Base-by-base conservation (phyloP, 2,797 vertebrate species). In the Xenops minutus region DNA sequence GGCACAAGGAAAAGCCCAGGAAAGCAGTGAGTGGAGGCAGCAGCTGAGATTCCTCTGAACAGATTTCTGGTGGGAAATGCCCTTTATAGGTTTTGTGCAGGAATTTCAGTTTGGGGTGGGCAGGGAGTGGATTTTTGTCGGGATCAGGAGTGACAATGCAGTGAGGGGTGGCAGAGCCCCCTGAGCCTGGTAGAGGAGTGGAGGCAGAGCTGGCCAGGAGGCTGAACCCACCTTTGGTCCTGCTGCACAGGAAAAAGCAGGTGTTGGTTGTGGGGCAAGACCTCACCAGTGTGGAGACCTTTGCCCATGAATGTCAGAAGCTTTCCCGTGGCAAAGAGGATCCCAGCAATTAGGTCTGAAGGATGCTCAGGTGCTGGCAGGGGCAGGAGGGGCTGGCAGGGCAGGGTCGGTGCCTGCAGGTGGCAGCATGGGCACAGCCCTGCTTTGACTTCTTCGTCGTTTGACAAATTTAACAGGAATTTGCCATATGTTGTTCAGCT, bases 351-450 rank as follows among this genome's bases (percentile, higher is more conserved):
- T 14, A 2, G 6, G 5, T 10, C 8, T 1, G 41, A 5, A 7
- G 16, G 46, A 36, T 55, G 24, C 21, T 29, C 11, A 21, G 48
- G 7, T 26, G 49, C 29, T 32, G 43, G n/a, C 43, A n/a, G n/a
- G 46, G 29, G 56, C 34, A 24, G 56, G 46, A 13, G 20, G 54
- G 55, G 54, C 59, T 16, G 39, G 62, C 41, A 64, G 62, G 62
- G 39, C 61, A 61, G 59, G 59, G 18, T 19, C 1, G 5, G 55
- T 16, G 88, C 90, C 95, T 91, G 95, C 94, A 95, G 95, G 61
- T 75, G 95, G 95, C 95, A 95, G 93, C 95, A 94, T 29, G 23
- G 84, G 52, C 82, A 81, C 4, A 12, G 61, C 80, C 11, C 16
- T 9, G 46, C 58, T n/a, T 5, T 0, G 3, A 0, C 30, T n/a